These are phyloP conservation scores for Lomographa bimaculata DNA, from an alignment of 2,888 invertebrate genomes.

Conservation along the genomic window DNA sequence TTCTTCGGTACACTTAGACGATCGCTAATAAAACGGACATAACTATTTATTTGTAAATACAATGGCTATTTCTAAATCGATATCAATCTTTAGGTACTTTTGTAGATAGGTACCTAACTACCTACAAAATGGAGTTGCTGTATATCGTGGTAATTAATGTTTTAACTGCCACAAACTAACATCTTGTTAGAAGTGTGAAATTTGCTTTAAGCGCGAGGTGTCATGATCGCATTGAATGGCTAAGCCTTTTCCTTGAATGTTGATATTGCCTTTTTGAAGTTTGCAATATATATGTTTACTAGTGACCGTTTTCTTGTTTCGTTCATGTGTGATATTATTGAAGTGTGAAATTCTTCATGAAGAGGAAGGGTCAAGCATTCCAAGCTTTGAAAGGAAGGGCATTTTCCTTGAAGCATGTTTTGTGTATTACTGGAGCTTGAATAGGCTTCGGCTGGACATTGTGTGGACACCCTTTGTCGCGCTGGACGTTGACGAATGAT, in stretches of 20 bases:
- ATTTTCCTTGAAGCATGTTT: conserved; percentile 10
- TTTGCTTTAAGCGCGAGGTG: conserved; percentile 6
- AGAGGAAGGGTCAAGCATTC: not conserved
- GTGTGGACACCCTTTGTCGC: conserved; percentile 26
- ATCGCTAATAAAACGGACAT: conserved; percentile 15
- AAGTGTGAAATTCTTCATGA: not conserved
- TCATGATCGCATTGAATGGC: not conserved
- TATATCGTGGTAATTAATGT: conserved; percentile 1
- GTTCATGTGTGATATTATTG: conserved; percentile 1
- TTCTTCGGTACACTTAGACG: conserved; percentile 23
- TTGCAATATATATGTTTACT: not conserved
- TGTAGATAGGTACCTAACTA: no score
- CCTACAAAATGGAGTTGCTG: no score
- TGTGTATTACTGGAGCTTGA: conserved; percentile 7
- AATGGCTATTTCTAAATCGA: conserved; percentile 8
- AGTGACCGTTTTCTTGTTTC: no score
- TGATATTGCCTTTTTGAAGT: not conserved
- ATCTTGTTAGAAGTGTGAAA: conserved; percentile 3
- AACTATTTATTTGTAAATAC: no score
- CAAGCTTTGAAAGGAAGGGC: conserved; percentile 1
- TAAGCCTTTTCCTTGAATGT: conserved; percentile 11
- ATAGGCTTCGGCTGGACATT: conserved; percentile 19
- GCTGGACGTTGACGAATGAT: conserved; percentile 32
- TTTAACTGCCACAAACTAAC: no score
- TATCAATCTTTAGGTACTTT: no score